Base-by-base conservation (phyloP, 2,797 vertebrate genomes). In the Typhlichthys eigenmanni region DNA sequence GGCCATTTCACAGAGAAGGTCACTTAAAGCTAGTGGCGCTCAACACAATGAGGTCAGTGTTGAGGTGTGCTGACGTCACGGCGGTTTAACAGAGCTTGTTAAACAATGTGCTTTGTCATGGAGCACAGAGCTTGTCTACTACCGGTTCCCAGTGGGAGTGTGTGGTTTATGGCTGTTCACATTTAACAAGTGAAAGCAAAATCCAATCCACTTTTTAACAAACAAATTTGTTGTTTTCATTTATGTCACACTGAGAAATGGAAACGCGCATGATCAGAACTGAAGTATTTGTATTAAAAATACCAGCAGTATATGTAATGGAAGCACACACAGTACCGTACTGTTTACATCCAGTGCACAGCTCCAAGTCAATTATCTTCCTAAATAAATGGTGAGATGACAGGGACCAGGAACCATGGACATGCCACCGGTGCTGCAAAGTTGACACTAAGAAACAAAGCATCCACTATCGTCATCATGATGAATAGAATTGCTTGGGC, bases 31-130 rank as follows among this genome's bases (percentile, higher is more conserved):
- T 68, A 78, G 75, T 80, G 80, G 70, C 83, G 74, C 69, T 64
- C 68, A 60, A 61, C 79, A 94, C 91, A 93, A 92, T 89, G 86
- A 87, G 79, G 74, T 71, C 85, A 87, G 75, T 94, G 90, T 92
- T 85, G 69, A 58, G 71, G 71, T 61, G 10, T 68, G 72, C 62
- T 75, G 80, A 88, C 66, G 71, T 87, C 85, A 90, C 69, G 74
- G 72, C 75, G 69, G 64, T 29, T 66, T 78, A 71, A 75, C 75
- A 57, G 60, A 68, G 71, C 53, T 63, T 67, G 60, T 75, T 69
- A 77, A 87, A 87, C 72, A 84, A 87, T 80, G 65, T 87, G 87
- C 86, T 88, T 87, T 90, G 87, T 88, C 89, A 88, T 46, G 56
- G 63, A 79, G 58, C 43, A 61, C 53, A 71, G 62, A 57, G 63